Evolutionary conservation across 1,140 invertebrate species (phyloP).

Genomic region (Hylaeus anthracinus): DNA sequence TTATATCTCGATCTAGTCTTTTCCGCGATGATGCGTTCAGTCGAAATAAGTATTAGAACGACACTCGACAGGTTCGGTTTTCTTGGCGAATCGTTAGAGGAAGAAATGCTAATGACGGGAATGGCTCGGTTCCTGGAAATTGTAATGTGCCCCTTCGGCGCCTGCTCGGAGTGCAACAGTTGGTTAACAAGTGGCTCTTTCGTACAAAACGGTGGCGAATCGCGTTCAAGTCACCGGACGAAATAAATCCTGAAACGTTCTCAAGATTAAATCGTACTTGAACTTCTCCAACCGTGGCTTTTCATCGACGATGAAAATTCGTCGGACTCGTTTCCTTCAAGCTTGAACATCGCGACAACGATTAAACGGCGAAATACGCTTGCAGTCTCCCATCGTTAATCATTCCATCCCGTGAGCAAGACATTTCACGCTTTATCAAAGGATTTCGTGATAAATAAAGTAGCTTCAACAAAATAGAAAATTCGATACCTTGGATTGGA

Average conservation of each 20-base stretch:
- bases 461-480: neutral
- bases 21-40: no score
- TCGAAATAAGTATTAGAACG: no score
- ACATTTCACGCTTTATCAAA: no score
- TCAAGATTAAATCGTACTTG: slow-evolving; percentile 1
- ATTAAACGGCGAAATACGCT: neutral
- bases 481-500: neutral
- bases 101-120: slow-evolving; percentile 4
- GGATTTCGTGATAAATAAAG: neutral
- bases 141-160: slow-evolving; percentile 58
- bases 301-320: slow-evolving; percentile 5
- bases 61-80: neutral
- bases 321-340: neutral
- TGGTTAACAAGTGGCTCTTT: slow-evolving; percentile 77
- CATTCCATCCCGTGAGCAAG: neutral
- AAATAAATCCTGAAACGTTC: slow-evolving; percentile 28
- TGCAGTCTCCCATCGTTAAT: neutral
- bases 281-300: slow-evolving; percentile 2
- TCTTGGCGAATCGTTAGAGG: neutral
- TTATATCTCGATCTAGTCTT: no score
- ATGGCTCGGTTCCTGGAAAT: slow-evolving; percentile 48
- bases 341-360: neutral
- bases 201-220: slow-evolving; percentile 54
- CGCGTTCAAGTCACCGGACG: slow-evolving; percentile 54
- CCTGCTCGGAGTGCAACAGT: slow-evolving; percentile 71